Evolutionary conservation across 2,888 invertebrate species (phyloP).

Genomic region (Andrena camellia): DNA sequence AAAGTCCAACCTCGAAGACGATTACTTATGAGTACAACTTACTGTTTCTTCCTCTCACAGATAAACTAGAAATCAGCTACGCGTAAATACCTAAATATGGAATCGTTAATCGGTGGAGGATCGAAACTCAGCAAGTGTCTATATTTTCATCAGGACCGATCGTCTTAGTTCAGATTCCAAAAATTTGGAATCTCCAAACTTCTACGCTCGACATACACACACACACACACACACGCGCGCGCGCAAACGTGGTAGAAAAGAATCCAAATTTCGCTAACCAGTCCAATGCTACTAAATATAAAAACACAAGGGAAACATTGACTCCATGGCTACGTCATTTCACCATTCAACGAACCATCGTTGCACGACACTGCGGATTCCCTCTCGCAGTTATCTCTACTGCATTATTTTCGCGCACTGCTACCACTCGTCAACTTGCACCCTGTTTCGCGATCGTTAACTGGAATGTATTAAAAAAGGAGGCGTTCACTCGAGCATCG

Average conservation of each 20-base stretch:
- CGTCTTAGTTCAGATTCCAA: background rate
- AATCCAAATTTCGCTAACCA: background rate
- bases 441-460: background rate
- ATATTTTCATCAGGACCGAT: constrained; percentile 13
- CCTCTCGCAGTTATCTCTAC: background rate
- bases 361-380: background rate
- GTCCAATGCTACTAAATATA: too few species aligned
- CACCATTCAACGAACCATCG: background rate
- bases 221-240: too few species aligned
- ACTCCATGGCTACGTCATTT: background rate
- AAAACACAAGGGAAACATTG: background rate
- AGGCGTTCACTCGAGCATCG: background rate
- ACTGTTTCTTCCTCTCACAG: background rate
- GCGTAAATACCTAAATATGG: background rate
- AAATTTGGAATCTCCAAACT: background rate
- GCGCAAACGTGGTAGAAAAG: background rate
- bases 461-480: constrained; percentile 18
- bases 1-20: too few species aligned
- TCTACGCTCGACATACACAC: background rate
- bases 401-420: background rate
- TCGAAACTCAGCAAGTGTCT: constrained; percentile 31
- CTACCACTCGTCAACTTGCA: background rate
- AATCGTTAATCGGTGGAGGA: constrained; percentile 8
- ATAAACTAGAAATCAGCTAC: constrained; percentile 7
- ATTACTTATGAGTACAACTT: background rate